A percentile compares a stretch with the other conserved stretches of the same genome.
phyloP scores from a whole-genome alignment of 1,140 invertebrate genomes.

The Zaprionus nigranus region DNA sequence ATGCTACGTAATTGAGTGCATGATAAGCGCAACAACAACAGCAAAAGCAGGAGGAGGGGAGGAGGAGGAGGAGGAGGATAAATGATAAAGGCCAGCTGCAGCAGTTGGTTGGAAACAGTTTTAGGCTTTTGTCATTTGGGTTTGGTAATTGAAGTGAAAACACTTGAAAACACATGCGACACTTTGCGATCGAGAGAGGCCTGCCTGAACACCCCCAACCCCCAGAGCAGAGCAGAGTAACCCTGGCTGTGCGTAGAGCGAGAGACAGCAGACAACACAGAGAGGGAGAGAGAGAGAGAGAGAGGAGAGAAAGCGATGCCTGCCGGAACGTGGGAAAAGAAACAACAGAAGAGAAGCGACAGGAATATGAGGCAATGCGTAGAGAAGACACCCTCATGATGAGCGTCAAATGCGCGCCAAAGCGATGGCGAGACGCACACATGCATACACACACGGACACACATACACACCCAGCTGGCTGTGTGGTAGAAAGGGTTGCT shows the following conservation, averaged over 20 bases:
- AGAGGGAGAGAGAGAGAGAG: constrained; percentile 9
- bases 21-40: constrained; percentile 47
- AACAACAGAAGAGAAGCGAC: background rate
- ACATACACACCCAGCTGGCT: background rate
- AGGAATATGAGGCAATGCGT: background rate
- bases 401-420: constrained; percentile 71
- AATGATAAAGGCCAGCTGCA: constrained; percentile 35
- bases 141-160: constrained; percentile 67
- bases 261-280: background rate
- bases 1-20: constrained; percentile 43
- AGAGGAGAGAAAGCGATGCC: constrained; percentile 4
- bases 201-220: constrained; percentile 49
- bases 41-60: constrained; percentile 4
- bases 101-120: constrained; percentile 16
- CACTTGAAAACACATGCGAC: constrained; percentile 81
- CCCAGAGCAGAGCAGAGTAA: background rate
- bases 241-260: background rate
- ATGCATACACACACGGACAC: constrained; percentile 18
- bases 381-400: constrained; percentile 64
- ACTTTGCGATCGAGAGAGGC: constrained; percentile 51
- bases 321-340: constrained; percentile 34
- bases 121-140: constrained; percentile 25
- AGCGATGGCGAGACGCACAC: constrained; percentile 37
- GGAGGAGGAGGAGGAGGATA: background rate
- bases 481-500: constrained; percentile 61